phyloP scores from a whole-genome alignment of 2,797 vertebrate genomes.

The Acipenser ruthenus region DNA sequence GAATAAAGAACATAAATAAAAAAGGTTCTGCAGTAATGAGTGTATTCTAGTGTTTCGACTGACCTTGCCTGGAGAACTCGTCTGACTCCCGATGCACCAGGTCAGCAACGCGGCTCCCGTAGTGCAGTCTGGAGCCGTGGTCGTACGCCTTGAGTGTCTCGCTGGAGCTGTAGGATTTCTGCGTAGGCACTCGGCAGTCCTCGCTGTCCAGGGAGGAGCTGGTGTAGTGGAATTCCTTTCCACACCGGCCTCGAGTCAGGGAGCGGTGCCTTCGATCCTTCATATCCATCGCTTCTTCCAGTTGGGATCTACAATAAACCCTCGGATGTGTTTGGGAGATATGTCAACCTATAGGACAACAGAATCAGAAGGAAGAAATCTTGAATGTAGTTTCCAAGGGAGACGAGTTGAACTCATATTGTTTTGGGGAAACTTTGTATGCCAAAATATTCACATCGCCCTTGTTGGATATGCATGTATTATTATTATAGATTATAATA shows the following conservation, averaged over 20 bases:
- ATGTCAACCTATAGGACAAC: no score
- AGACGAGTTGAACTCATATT: no score
- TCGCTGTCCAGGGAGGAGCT: constrained; percentile 84
- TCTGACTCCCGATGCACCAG: constrained; percentile 90
- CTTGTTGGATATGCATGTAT: no score
- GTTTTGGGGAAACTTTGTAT: no score
- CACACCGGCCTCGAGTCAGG: constrained; percentile 75
- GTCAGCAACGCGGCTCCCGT: constrained; percentile 83
- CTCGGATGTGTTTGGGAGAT: neutral
- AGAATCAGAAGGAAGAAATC: no score
- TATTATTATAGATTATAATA: no score
- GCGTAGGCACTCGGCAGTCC: constrained; percentile 87
- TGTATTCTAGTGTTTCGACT: constrained; percentile 22
- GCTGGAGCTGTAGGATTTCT: constrained; percentile 97
- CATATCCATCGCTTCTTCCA: constrained; percentile 70
- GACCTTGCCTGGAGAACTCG: constrained; percentile 91
- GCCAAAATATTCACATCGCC: no score
- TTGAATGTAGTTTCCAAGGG: no score
- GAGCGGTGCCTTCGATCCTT: constrained; percentile 89
- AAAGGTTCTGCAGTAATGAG: no score
- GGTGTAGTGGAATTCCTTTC: constrained; percentile 86
- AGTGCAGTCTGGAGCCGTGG: constrained; percentile 88
- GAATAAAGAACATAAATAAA: no score
- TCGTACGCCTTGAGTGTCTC: constrained; percentile 96
- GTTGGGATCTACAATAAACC: neutral